Conservation (phyloP, 2,113 vertebrate species). For the Gallinago paraguaiae region DNA sequence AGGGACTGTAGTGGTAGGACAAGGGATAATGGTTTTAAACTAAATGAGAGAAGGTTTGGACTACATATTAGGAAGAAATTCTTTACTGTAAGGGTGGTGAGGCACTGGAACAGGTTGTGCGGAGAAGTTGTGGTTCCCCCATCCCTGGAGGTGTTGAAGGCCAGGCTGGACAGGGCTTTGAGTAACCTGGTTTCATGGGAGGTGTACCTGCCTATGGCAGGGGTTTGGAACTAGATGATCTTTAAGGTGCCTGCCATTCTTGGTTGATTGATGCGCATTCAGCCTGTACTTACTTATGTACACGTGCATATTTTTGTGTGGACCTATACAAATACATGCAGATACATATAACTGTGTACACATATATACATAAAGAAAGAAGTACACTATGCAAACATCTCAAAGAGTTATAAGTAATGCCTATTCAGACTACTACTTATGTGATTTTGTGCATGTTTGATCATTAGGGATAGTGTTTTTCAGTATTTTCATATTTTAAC, state of each 20-base stretch:
- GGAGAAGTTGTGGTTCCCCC: not conserved
- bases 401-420: not conserved
- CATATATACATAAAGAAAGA: not conserved
- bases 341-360: not conserved
- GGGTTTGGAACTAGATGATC: not conserved
- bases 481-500: not conserved
- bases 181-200: not conserved
- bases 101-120: not conserved
- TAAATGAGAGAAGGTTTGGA: too few relatives aligned
- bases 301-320: not conserved
- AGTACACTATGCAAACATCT: not conserved
- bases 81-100: not conserved
- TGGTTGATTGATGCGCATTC: not conserved
- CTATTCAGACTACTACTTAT: not conserved
- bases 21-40: too few relatives aligned
- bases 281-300: not conserved
- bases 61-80: too few relatives aligned
- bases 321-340: not conserved
- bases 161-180: not conserved
- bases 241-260: not conserved
- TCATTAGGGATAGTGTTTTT: accelerated
- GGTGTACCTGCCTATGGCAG: not conserved
- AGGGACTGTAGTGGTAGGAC: too few relatives aligned
- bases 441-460: not conserved
- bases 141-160: not conserved